phyloP scores from a whole-genome alignment of 2,797 vertebrate species.

The Hoplostethus atlanticus region DNA sequence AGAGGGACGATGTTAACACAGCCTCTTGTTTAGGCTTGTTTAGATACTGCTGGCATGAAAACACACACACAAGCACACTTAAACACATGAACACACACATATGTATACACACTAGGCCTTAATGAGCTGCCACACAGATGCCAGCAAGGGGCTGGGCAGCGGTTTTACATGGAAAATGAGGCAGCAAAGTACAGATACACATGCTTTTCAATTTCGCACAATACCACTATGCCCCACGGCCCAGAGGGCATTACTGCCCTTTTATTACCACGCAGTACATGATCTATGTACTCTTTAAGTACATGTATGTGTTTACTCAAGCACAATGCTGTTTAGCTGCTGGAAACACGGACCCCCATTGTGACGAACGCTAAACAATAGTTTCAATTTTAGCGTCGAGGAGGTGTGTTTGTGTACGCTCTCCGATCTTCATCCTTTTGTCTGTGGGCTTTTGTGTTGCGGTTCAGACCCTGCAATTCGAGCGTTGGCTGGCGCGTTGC shows the following conservation, averaged over 20 bases:
- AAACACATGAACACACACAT: neutral
- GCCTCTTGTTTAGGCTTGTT: slow-evolving; percentile 44
- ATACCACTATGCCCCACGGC: neutral
- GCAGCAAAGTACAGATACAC: slow-evolving; percentile 3
- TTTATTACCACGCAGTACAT: slow-evolving; percentile 27
- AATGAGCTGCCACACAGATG: neutral
- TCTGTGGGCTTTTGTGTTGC: slow-evolving; percentile 33
- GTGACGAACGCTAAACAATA: slow-evolving; percentile 32
- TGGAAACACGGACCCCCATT: slow-evolving; percentile 2
- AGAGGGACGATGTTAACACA: slow-evolving; percentile 29
- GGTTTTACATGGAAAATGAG: slow-evolving; percentile 31
- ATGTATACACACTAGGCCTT: neutral
- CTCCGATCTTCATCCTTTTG: slow-evolving; percentile 7
- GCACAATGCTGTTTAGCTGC: neutral
- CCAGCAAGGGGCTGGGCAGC: neutral
- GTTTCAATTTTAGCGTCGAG: slow-evolving; percentile 45
- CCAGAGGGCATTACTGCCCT: neutral
- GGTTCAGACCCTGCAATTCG: slow-evolving; percentile 38
- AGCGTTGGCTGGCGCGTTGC: slow-evolving; percentile 41
- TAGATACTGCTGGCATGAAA: slow-evolving; percentile 18
- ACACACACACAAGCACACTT: slow-evolving; percentile 5
- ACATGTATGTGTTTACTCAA: slow-evolving; percentile 24
- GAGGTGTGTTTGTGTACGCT: slow-evolving; percentile 21
- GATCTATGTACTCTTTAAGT: slow-evolving; percentile 16
- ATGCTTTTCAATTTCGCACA: slow-evolving; percentile 36